Base-by-base conservation (phyloP, 1,140 invertebrate genomes). In the Drosophila bocqueti region DNA sequence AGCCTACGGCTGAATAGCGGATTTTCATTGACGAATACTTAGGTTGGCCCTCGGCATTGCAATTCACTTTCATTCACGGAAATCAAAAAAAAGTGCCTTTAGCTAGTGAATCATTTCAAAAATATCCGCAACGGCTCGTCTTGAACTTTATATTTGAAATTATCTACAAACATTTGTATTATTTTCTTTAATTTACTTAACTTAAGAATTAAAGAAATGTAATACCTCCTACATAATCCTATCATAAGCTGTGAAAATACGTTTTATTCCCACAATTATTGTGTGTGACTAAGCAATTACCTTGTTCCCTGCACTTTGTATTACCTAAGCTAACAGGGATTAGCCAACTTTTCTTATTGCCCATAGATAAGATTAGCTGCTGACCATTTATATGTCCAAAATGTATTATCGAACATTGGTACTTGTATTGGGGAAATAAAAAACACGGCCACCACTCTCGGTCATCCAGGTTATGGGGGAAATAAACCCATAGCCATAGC, bases 1-100 rank as follows among this genome's bases (percentile, higher is more conserved):
- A 26, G 62, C 42, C 11, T 9, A 6, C 24, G 31, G 31, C 50
- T 49, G 49, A 31, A 46, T 73, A 76, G 71, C 43, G 67, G 50
- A 21, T 38, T 46, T 54, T 58, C 81, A 90, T 84, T 87, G 65
- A 75, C 66, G 64, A 83, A 69, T 54, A 24, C n/a, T 38, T 52
- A 34, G 38, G 40, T 46, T 0, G 47, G 46, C 21, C 26, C 26
- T 36, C n/a, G 8, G 1, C 46, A 31, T 42, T 43, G 38, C 59
- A 62, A 85, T 86, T 85, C 83, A 86, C 82, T 84, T 84, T 84
- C 82, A 62, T 69, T 81, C n/a, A 73, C n/a, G 38, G 29, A 42
- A 36, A 42, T n/a, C 4, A 13, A 42, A 47, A 8, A 15, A 36
- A 67, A 24, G 29, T 58, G 13, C 3, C 18, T 42, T 4, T 26